Evolutionary conservation across 2,888 invertebrate species (phyloP), one percentile per base, ranked within the genome.

Genomic region (Temnothorax ravouxi): DNA sequence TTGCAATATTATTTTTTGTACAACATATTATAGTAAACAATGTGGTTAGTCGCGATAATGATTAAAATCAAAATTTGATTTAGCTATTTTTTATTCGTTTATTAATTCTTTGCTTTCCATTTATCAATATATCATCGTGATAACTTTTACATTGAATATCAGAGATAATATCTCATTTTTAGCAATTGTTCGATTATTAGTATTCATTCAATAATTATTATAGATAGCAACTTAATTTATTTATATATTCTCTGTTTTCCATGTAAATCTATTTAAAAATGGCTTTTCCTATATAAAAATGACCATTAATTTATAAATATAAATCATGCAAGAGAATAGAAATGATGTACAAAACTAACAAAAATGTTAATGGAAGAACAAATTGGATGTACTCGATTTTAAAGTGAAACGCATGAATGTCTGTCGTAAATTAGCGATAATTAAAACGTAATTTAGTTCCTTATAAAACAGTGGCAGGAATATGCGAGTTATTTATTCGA

Each of bases 321-420:
- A 21, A 25, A 52, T 76, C n/a, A 25, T 50, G 62, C 21, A 52
- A 47, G 9, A 18, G 1, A 64, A 34, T 62, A 47, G 0, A 64
- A 61, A 75, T 34, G 4, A 56, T 21, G 3, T 74, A 76, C 8
- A 76, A 64, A 56, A 67, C n/a, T 77, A 47, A 11, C 44, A 11
- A 56, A 56, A 79, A 75, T 62, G 62, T 50, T 34, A 21, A 47
- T 29, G 8, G 29, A 18, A 79, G 56, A 56, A 34, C 5, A 50
- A 79, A 47, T 15, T 59, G 2, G 8, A 77, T 54, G 41, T 66
- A 3, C 38, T 18, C 18, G 6, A 47, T 38, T 52, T 52, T 76
- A 25, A 54, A 41, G 25, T 54, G 9, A 66, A 64, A 41, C 15
- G 38, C 25, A 66, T 52, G 52, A 64, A 76, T 62, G 9, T 56